phyloP scores from a whole-genome alignment of 2,113 vertebrate genomes.

The Amphiprion percula region DNA sequence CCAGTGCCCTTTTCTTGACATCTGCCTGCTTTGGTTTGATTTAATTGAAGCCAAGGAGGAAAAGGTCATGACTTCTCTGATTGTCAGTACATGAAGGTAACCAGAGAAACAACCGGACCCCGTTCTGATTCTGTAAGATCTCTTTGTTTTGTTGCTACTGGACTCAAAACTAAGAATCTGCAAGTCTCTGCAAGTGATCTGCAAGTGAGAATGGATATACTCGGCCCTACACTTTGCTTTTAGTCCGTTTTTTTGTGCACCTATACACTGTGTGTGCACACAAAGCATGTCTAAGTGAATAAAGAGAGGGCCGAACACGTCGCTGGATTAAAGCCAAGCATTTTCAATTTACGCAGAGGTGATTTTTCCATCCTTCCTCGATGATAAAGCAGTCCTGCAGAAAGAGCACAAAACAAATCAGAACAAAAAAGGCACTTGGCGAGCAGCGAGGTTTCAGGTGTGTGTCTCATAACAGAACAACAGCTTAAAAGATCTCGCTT shows the following conservation, averaged over 20 bases:
- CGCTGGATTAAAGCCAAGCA: constrained; percentile 47
- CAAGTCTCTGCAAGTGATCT: background rate
- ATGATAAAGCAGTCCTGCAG: constrained; percentile 61
- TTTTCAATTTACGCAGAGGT: constrained; percentile 63
- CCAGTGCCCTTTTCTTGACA: constrained; percentile 65
- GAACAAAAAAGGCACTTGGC: constrained; percentile 45
- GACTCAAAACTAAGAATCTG: background rate
- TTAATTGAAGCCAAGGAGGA: constrained; percentile 40
- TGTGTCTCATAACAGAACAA: constrained; percentile 10
- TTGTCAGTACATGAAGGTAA: constrained; percentile 28
- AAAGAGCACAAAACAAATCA: constrained; percentile 58
- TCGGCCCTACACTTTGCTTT: background rate
- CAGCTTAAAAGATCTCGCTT: background rate
- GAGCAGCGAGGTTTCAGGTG: background rate
- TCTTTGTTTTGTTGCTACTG: background rate
- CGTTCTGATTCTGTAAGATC: background rate
- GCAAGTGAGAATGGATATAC: background rate
- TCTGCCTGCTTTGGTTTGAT: constrained; percentile 62
- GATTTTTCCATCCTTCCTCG: constrained; percentile 52
- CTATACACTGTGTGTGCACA: constrained; percentile 16
- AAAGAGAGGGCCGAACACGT: constrained; percentile 16
- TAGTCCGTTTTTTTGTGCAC: background rate
- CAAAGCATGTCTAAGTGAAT: constrained; percentile 9
- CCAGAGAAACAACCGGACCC: constrained; percentile 1
- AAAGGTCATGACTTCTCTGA: constrained; percentile 64